phyloP scores from a whole-genome alignment of 2,888 invertebrate genomes.

The Allygus modestus region DNA sequence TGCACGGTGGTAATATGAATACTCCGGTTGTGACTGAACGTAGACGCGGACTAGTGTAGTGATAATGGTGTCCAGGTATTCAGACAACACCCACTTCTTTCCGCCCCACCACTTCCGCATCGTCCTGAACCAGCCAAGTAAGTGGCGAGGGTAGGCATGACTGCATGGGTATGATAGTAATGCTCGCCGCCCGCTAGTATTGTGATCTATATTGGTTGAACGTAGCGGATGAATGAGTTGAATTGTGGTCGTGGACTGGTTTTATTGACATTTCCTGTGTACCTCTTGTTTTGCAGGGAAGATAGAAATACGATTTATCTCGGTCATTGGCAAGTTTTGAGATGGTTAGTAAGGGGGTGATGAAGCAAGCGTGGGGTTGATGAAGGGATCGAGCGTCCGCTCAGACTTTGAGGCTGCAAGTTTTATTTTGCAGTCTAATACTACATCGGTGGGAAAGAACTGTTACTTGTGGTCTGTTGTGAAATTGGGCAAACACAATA shows the following conservation, averaged over 20 bases:
- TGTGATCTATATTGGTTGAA: not conserved
- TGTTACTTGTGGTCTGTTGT: no score
- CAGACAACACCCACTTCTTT: conserved; percentile 55
- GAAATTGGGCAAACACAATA: no score
- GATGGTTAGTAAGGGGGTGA: no score
- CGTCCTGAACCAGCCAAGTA: conserved; percentile 53
- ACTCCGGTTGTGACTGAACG: not conserved
- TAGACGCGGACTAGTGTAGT: not conserved
- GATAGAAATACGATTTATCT: no score
- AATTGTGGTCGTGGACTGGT: conserved; percentile 2
- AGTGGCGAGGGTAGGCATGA: conserved; percentile 44
- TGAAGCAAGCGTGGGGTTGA: no score
- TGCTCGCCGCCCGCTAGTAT: conserved; percentile 41
- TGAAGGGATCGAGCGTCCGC: no score
- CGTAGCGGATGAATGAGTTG: conserved; percentile 21
- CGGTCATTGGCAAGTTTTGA: no score
- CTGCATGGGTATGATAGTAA: conserved; percentile 33
- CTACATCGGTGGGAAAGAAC: no score
- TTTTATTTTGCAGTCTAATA: no score
- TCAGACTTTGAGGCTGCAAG: no score
- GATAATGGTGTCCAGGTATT: conserved; percentile 55
- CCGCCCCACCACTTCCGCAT: conserved; percentile 56
- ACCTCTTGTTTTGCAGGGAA: no score
- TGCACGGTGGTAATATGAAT: conserved; percentile 6
- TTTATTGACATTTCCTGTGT: not conserved